These are phyloP conservation scores for Teleogryllus occipitalis DNA, from an alignment of 1,140 invertebrate species.

Conservation along the genomic window DNA sequence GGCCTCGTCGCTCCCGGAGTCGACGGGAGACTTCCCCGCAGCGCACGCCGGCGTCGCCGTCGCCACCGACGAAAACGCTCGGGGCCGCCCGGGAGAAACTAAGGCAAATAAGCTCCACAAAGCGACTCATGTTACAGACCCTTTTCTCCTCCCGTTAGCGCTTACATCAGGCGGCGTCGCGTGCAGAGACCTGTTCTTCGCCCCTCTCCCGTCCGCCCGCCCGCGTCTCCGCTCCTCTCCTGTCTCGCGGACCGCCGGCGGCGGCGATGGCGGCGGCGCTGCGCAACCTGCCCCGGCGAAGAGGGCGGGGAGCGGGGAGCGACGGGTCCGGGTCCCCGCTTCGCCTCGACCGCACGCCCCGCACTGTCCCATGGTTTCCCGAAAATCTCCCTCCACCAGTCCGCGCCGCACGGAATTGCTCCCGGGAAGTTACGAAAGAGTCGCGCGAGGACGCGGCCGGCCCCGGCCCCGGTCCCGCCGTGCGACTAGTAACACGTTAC, in stretches of 20 bases:
- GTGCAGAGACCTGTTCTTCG: neutral
- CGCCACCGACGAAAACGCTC: neutral
- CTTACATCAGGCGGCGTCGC: conserved; percentile 2
- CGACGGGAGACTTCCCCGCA: too few relatives aligned
- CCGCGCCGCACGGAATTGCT: neutral
- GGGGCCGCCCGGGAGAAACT: neutral
- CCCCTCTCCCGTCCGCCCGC: too few relatives aligned
- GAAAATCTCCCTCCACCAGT: neutral
- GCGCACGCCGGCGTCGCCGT: too few relatives aligned
- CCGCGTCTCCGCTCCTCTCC: neutral
- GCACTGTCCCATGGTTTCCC: neutral
- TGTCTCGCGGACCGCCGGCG: neutral
- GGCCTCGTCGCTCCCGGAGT: too few relatives aligned
- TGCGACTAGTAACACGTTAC: too few relatives aligned
- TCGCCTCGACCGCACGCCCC: neutral
- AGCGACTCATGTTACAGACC: neutral
- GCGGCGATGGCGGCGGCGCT: neutral
- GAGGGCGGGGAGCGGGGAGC: neutral
- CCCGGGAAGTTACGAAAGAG: too few relatives aligned
- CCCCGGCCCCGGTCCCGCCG: too few relatives aligned
- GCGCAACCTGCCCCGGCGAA: neutral
- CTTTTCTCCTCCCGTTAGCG: neutral
- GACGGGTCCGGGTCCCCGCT: neutral
- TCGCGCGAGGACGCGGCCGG: too few relatives aligned
- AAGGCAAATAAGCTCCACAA: neutral